Evolutionary conservation across 2,113 vertebrate species (phyloP), one percentile per base, ranked within the genome.

Genomic region (Hiodon tergisus): DNA sequence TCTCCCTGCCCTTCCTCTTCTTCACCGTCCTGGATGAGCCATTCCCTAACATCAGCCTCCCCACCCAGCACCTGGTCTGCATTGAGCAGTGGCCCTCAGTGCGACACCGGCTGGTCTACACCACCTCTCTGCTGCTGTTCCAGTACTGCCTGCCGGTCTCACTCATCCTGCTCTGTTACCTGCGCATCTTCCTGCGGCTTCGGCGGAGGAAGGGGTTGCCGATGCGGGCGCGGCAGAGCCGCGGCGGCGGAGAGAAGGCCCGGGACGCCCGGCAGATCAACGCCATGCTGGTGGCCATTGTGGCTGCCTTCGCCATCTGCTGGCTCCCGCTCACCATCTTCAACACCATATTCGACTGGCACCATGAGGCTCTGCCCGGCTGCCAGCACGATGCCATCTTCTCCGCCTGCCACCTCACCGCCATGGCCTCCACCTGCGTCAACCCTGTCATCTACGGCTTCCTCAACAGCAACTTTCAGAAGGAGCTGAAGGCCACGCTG

Each of bases 391-490:
- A 92, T 62, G 79, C 89, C 68, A 86, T 92, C 75, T 92, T 91
- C 85, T 92, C 90, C 5, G 88, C 89, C 54, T 92, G 90, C 52
- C 91, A 92, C 79, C 84, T 92, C 0, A 81, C 79, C 0, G 90
- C 90, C 6, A 92, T 92, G 91, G 85, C 86, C 3, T 92, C 91
- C 76, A 90, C 90, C 17, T 92, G 90, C 78, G 83, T 91, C 61
- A 92, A 92, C 77, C 91, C 91, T 2, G 78, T 92, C 50, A 85
- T 91, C 73, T 92, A 92, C 4, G 91, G 91, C 57, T 91, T 92
- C 80, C 89, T 92, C 79, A 92, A 92, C 82, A 90, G 86, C 86
- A 91, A 90, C 82, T 90, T 92, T 85, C 89, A 91, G 77, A 84
- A 87, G 79, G 90, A 92, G 77, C 83, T 91, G 48, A 89, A 86